Evolutionary conservation across 2,888 invertebrate species (phyloP).

Genomic region (Spialia ferax): DNA sequence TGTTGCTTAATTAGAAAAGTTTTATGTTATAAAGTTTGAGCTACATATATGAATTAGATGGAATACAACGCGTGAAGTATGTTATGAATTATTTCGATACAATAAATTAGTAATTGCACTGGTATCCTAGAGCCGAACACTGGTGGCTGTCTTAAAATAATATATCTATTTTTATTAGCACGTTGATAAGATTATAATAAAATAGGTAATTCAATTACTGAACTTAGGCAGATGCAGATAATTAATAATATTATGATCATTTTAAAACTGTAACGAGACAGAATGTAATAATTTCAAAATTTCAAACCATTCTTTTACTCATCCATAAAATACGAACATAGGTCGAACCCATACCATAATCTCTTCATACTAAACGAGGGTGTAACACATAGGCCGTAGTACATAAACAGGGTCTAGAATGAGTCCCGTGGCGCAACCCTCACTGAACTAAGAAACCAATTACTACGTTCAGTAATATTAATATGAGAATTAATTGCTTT

Average conservation of each 20-base stretch:
- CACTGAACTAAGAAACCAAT: conserved; percentile 39
- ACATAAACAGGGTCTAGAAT: conserved; percentile 37
- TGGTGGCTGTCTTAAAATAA: too few species aligned
- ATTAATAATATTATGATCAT: not conserved
- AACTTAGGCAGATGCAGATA: too few species aligned
- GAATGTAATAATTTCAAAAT: not conserved
- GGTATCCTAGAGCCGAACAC: too few species aligned
- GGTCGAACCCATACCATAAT: conserved; percentile 34
- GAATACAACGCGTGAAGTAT: too few species aligned
- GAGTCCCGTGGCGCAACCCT: conserved; percentile 40
- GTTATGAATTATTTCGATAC: not conserved
- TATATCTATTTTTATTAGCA: too few species aligned
- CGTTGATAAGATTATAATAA: too few species aligned
- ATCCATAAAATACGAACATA: conserved; percentile 18
- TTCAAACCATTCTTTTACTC: conserved; percentile 12
- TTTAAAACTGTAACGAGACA: not conserved
- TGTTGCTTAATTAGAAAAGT: not conserved
- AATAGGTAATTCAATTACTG: too few species aligned
- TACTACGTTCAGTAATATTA: conserved; percentile 39
- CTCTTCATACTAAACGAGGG: conserved; percentile 37
- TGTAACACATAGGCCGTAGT: conserved; percentile 34
- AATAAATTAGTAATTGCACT: too few species aligned
- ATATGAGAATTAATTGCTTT: conserved; percentile 35
- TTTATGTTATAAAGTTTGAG: too few species aligned
- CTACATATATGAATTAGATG: too few species aligned